Evolutionary conservation across 2,797 vertebrate genomes (phyloP), one percentile per base, ranked within the genome.

Genomic region (Margarornis squamiger): DNA sequence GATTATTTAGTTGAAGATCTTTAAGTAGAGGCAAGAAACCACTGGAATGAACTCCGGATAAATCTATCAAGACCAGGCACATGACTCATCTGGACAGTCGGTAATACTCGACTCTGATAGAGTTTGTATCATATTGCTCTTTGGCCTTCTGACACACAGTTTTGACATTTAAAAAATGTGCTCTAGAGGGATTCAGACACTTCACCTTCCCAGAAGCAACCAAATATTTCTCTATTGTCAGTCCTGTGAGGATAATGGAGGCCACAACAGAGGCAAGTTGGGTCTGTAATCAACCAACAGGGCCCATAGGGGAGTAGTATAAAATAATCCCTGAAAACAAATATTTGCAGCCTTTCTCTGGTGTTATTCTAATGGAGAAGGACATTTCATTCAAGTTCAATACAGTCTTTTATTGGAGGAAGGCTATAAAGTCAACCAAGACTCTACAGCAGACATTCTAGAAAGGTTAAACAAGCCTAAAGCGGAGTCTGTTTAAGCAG

Each of bases 251-350:
- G 22, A 72, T 55, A 30, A n/a, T 72, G 7, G 12, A 57, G 16
- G 65, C 23, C 0, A 0, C 51, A 73, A 6, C 0, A 1, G n/a
- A 65, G 23, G 4, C 0, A 5, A 77, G 29, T 20, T 32, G 23
- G 24, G 34, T 54, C n/a, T 8, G 2, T 27, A n/a, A 66, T 36
- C 59, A 76, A 20, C 16, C 55, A 76, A 85, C 51, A 55, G 0
- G 16, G 41, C n/a, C 21, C 23, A 54, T 34, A 85, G 39, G 30
- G 45, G 7, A 55, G 36, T 4, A 45, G 13, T 34, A 55, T 18
- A 39, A 77, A 71, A 52, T 2, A 76, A 11, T 27, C 11, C 12
- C 27, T 41, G 30, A 73, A 85, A 77, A 7, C 46, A 76, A 49
- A 12, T 29, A 46, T 22, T 78, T 85, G 49, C 0, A 1, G 57